Evolutionary conservation across 2,888 invertebrate genomes (phyloP), one percentile per base, ranked within the genome.

Genomic region (Panzeria rudis): DNA sequence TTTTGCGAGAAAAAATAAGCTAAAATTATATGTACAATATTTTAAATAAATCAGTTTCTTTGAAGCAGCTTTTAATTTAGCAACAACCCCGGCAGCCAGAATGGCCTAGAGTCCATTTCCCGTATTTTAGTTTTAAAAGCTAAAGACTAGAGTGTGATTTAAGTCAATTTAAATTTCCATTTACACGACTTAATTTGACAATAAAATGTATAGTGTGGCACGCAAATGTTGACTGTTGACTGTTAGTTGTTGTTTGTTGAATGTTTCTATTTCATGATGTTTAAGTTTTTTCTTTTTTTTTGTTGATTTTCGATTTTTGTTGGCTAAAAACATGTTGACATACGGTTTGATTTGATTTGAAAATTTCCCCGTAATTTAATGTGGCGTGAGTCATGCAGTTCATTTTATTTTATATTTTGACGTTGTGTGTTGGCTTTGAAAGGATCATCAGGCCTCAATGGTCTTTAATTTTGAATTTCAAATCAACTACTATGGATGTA

Each of bases 161-260:
- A 50, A 85, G 85, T 82, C 82, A 85, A 85, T 85, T 85, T 82
- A 85, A 85, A 82, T 85, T 85, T 85, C 81, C 85, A 85, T 82
- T 85, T 64, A 85, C 85, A 85, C 85, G 85, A 85, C 85, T 85
- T 85, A 78, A 85, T 85, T 85, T 85, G 82, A 85, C 85, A 85
- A 82, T 85, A 75, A 82, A 85, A 85, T 82, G 75, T 82, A 64
- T 75, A 69, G 78, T 82, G 56, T 73, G 68, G 81, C 84, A 85
- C 84, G 84, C 84, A 85, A 85, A 85, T 75, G 52, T 62, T 76
- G 61, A 61, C 41, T 29, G 23, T 5, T 72, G 56, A 56, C 15
- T 32, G 25, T 15, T 71, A 9, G 20, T 32, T 47, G 62, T 62
- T 76, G 61, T 15, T 32, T 47, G 62, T 62, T 76, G 61, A 69